A percentile compares a stretch with the other conserved stretches of the same genome.
Conservation (phyloP, 2,888 invertebrate species). For the Nephrotoma flavescens region DNA sequence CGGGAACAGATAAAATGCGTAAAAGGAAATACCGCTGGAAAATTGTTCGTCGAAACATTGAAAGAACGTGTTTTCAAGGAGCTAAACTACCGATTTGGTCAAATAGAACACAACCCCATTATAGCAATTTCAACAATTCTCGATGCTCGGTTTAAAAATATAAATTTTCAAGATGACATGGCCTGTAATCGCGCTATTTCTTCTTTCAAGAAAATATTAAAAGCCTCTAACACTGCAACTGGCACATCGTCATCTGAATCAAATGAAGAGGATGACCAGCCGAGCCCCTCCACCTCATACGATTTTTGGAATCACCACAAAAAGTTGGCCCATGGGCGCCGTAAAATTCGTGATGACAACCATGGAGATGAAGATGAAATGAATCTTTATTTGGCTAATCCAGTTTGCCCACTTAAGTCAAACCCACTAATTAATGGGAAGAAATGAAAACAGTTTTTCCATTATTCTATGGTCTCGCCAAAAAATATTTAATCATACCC, state of each 20-base stretch:
- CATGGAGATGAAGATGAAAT: too few relatives aligned
- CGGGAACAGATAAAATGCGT: too few relatives aligned
- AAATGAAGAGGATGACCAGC: neutral
- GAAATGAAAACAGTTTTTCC: neutral
- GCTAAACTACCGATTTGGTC: neutral
- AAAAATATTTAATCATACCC: neutral
- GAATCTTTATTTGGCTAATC: too few relatives aligned
- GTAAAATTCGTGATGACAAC: neutral
- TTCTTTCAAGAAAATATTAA: too few relatives aligned
- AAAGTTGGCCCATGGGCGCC: neutral
- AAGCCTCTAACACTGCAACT: too few relatives aligned
- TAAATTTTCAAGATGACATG: too few relatives aligned
- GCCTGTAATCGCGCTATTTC: too few relatives aligned
- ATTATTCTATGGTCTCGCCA: neutral
- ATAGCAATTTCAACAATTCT: neutral
- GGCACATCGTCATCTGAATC: neutral
- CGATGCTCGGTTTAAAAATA: too few relatives aligned
- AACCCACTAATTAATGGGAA: neutral
- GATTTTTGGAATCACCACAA: neutral
- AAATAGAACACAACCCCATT: neutral
- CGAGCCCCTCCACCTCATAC: neutral
- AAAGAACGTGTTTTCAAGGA: too few relatives aligned
- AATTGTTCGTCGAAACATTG: too few relatives aligned
- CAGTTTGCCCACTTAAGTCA: too few relatives aligned
- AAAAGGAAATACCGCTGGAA: too few relatives aligned